Evolutionary conservation across 2,888 invertebrate species (phyloP).

Genomic region (Hybos culiciformis): DNA sequence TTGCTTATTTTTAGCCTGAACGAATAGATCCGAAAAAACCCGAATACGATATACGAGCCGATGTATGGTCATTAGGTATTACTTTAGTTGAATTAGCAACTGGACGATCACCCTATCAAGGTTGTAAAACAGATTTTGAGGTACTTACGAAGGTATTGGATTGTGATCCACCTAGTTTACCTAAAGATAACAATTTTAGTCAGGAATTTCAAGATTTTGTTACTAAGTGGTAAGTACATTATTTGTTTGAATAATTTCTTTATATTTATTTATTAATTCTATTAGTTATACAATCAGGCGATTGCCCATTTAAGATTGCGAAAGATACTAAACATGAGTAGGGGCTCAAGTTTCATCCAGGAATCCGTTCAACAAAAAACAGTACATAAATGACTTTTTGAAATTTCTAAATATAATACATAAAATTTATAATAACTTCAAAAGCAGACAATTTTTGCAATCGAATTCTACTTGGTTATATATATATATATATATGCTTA

Average conservation of each 20-base stretch:
- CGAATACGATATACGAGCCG: conserved; percentile 96
- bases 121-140: conserved; percentile 96
- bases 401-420: too few relatives aligned
- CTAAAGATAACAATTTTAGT: conserved; percentile 51
- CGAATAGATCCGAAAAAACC: conserved; percentile 89
- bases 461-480: too few relatives aligned
- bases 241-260: neutral
- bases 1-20: conserved; percentile 59
- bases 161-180: conserved; percentile 77
- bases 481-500: too few relatives aligned
- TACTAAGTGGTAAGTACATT: conserved; percentile 60
- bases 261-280: conserved; percentile 2
- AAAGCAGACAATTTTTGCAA: too few relatives aligned
- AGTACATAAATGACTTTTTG: too few relatives aligned
- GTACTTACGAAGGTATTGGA: conserved; percentile 84
- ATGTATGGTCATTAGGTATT: conserved; percentile 98
- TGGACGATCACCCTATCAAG: conserved; percentile 85
- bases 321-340: too few relatives aligned
- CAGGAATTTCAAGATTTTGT: conserved; percentile 84
- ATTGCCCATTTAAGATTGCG: too few relatives aligned
- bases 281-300: too few relatives aligned
- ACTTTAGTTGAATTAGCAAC: conserved; percentile 93
- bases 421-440: too few relatives aligned
- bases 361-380: too few relatives aligned
- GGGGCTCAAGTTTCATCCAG: too few relatives aligned